These are phyloP conservation scores for Mythimna pallens DNA, from an alignment of 2,888 invertebrate species.

Conservation along the genomic window DNA sequence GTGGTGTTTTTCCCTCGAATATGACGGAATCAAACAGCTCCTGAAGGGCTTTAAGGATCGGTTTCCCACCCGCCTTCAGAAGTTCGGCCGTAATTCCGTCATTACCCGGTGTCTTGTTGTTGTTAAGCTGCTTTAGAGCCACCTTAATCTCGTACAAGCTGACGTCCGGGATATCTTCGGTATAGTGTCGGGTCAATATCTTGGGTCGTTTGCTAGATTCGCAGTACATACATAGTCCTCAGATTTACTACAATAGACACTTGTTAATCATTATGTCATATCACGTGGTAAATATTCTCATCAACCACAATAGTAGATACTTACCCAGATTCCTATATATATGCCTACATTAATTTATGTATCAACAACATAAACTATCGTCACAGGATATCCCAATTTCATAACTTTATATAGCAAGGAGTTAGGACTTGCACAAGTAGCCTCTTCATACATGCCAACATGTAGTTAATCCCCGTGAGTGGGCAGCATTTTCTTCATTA, in stretches of 20 bases:
- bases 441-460: neutral
- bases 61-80: too few species aligned
- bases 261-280: neutral
- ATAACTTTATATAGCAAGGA: neutral
- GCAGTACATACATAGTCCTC: too few species aligned
- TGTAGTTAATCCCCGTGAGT: neutral
- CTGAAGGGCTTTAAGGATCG: too few species aligned
- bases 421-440: neutral
- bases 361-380: neutral
- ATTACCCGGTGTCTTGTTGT: too few species aligned
- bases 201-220: too few species aligned
- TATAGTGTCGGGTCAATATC: too few species aligned
- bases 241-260: neutral
- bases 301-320: neutral
- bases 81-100: too few species aligned
- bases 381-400: neutral
- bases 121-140: too few species aligned
- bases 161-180: too few species aligned
- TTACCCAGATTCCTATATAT: neutral
- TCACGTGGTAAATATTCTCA: neutral
- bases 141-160: too few species aligned
- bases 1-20: too few species aligned
- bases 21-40: too few species aligned
- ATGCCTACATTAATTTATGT: neutral
- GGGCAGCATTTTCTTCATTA: conserved; percentile 6